Base-by-base conservation (phyloP, 2,113 vertebrate genomes). In the Platysteira castanea region DNA sequence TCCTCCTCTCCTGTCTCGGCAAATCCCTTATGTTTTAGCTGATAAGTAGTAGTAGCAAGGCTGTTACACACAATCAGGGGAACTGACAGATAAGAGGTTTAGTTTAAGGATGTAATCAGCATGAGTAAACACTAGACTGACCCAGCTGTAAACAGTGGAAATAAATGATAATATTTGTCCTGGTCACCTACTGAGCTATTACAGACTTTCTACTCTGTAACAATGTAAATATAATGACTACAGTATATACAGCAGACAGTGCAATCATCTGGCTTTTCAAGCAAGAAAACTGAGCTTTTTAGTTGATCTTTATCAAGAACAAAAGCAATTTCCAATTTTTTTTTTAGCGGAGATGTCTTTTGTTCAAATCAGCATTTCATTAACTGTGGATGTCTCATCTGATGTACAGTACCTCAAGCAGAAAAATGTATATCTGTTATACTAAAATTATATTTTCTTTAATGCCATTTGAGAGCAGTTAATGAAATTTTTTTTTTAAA, bases 71-170 rank as follows among this genome's bases (percentile, higher is more conserved):
- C 80, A 87, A 95, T 95, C 96, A 94, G 93, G 80, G 89, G 89
- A 96, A 94, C 3, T 90, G 91, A 81, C 87, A 93, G 95, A 96
- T 96, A 97, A 97, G 95, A 96, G 93, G 93, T 96, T 97, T 97
- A 96, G 94, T 96, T 94, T 95, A 92, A 95, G 97, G 93, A 95
- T 97, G 83, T 96, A 97, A 97, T 96, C 97, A 94, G 95, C 39
- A 1, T 73, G 86, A 87, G 97, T 95, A 97, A 97, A 97, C 92
- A 97, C 90, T 93, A 82, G 59, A 87, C 86, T 95, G 92, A 93
- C 92, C 89, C 86, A 84, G 93, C 76, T 92, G 96, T 95, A 97
- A 97, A 96, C 93, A 97, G 92, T 90, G 69, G 71, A 90, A 95
- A 96, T 94, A 95, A 93, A 96, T 87, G 85, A 82, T 90, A 96